Conservation (phyloP, 2,888 invertebrate genomes). For the Hartigia nigra region DNA sequence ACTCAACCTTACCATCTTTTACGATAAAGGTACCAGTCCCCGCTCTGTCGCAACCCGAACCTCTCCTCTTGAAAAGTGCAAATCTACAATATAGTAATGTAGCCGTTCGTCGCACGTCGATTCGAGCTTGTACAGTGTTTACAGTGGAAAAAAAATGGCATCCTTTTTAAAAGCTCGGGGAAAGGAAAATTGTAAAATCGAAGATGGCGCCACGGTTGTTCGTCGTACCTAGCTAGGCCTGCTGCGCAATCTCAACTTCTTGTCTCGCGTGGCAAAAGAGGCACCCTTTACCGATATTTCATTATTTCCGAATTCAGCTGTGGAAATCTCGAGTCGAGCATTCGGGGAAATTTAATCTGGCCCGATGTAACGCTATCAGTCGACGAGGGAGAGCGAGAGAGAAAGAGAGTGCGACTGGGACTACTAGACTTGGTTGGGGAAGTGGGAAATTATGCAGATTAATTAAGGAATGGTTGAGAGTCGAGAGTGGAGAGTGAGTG, state of each 20-base stretch:
- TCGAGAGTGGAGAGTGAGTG: constrained; percentile 9
- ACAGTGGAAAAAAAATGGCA: background rate
- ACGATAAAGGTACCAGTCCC: background rate
- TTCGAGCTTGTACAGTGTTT: background rate
- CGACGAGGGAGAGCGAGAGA: constrained; percentile 24
- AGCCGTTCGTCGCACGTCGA: background rate
- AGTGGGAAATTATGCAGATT: constrained; percentile 50
- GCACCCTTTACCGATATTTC: background rate
- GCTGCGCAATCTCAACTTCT: background rate
- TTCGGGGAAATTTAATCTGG: constrained; percentile 43
- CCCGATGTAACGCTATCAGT: constrained; percentile 40
- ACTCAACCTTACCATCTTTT: background rate
- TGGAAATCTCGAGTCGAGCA: constrained; percentile 3
- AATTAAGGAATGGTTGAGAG: constrained; percentile 45
- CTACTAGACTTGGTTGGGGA: constrained; percentile 30
- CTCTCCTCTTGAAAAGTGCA: background rate
- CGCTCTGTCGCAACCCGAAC: background rate
- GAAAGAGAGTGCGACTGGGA: constrained; percentile 16
- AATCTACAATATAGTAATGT: no score
- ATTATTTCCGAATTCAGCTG: constrained; percentile 1
- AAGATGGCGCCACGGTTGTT: background rate
- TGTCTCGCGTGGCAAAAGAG: background rate
- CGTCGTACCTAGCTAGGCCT: background rate
- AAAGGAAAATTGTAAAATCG: background rate
- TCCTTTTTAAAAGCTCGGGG: background rate